Percentiles rank a stretch among this genome's conserved stretches.
phyloP scores from a whole-genome alignment of 2,113 vertebrate genomes.

The Saguinus midas region DNA sequence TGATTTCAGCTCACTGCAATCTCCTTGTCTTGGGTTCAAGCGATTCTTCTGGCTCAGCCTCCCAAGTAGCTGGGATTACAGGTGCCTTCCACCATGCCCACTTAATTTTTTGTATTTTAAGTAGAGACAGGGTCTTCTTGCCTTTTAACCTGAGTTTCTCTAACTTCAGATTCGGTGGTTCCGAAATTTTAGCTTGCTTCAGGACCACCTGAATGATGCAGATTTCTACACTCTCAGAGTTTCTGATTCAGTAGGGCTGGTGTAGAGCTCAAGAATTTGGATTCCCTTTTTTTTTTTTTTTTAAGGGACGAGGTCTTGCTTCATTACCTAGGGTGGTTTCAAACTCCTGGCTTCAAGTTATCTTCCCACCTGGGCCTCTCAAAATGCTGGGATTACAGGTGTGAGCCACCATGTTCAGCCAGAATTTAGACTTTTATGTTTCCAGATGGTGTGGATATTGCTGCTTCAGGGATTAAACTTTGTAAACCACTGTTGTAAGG shows the following conservation, averaged over 20 bases:
- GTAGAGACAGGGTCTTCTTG: neutral
- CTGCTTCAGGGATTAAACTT: neutral
- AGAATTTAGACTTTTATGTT: constrained; percentile 29
- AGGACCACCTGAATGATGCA: neutral
- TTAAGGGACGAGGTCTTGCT: no score
- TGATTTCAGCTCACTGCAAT: no score
- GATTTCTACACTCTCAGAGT: neutral
- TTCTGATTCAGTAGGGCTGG: constrained; percentile 1
- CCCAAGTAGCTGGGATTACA: no score
- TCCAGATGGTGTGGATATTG: neutral
- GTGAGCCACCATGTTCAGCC: no score
- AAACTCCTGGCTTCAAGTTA: no score
- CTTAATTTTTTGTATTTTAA: no score
- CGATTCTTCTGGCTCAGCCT: no score
- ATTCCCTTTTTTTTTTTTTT: no score
- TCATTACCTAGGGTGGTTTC: no score
- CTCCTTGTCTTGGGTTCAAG: no score
- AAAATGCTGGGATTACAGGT: neutral
- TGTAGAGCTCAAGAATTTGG: neutral
- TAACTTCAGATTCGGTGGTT: neutral
- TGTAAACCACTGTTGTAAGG: neutral
- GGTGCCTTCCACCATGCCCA: no score
- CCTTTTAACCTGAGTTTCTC: neutral
- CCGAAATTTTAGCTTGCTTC: neutral
- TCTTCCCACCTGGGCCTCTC: no score